Percentiles rank a stretch among this genome's conserved stretches.
These are phyloP conservation scores for Phlogophora meticulosa DNA, from an alignment of 2,888 invertebrate species.

Conservation along the genomic window DNA sequence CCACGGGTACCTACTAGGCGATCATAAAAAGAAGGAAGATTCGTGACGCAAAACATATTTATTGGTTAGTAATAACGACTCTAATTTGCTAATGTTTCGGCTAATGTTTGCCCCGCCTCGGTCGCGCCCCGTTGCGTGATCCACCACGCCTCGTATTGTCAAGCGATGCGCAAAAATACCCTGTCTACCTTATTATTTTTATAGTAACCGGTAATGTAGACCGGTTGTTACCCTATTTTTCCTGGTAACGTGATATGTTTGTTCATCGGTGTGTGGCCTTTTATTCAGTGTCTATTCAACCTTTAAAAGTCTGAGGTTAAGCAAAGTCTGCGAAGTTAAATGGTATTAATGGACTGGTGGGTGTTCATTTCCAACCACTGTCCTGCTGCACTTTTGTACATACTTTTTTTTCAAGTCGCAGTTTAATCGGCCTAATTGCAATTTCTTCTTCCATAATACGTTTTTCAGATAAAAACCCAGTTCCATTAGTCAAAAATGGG, in stretches of 20 bases:
- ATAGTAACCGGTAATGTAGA: conserved; percentile 42
- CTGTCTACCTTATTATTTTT: conserved; percentile 45
- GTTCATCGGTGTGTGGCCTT: background rate
- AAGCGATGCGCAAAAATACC: conserved; percentile 60
- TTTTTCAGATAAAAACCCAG: no score
- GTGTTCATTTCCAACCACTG: no score
- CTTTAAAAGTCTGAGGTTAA: background rate
- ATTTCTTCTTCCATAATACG: no score
- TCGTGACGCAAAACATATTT: conserved; percentile 45
- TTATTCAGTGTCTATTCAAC: background rate
- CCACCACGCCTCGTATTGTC: conserved; percentile 57
- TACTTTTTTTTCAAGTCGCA: no score
- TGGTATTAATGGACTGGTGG: no score
- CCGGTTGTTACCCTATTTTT: conserved; percentile 28
- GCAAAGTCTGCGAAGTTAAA: background rate
- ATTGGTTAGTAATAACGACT: conserved; percentile 34
- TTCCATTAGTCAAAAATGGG: no score
- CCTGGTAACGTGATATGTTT: conserved; percentile 24
- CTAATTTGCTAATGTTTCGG: conserved; percentile 69
- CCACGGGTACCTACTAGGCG: conserved; percentile 46
- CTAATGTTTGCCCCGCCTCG: conserved; percentile 62
- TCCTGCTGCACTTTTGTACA: no score
- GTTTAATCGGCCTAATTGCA: no score
- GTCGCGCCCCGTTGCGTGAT: conserved; percentile 66
- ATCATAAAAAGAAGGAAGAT: conserved; percentile 35